Conservation (phyloP, 1,140 invertebrate species). For the Diorhabda elongata region DNA sequence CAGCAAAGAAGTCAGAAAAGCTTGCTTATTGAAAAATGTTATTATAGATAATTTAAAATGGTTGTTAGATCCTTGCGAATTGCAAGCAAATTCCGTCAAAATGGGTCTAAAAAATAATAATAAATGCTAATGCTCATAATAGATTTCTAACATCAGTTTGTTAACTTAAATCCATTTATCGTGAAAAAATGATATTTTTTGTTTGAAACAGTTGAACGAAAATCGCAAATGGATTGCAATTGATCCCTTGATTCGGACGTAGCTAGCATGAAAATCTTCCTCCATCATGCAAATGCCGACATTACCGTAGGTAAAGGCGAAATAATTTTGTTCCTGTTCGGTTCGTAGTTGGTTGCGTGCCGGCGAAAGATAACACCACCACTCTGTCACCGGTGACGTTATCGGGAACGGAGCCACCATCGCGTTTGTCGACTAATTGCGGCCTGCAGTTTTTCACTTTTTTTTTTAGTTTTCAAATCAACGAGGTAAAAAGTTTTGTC, state of each 20-base stretch:
- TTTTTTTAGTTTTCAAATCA: not conserved
- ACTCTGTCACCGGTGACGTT: conserved; percentile 13
- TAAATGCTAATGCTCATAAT: too few species aligned
- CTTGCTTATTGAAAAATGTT: too few species aligned
- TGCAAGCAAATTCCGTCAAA: too few species aligned
- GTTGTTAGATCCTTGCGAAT: too few species aligned
- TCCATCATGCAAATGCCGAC: not conserved
- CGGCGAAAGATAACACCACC: conserved; percentile 3
- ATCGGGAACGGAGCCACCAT: conserved; percentile 9
- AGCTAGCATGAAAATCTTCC: not conserved
- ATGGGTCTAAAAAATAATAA: too few species aligned
- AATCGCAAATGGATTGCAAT: conserved; percentile 2
- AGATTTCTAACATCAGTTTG: too few species aligned
- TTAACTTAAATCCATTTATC: too few species aligned
- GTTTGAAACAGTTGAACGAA: not conserved
- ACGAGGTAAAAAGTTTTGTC: too few species aligned
- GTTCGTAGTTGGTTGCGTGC: conserved; percentile 6
- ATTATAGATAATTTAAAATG: too few species aligned
- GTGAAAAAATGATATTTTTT: too few species aligned
- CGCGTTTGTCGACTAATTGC: conserved; percentile 13
- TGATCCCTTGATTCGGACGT: not conserved
- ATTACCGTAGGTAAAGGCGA: conserved; percentile 1
- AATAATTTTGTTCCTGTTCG: conserved; percentile 2
- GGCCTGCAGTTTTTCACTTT: not conserved
- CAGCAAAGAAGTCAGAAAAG: too few species aligned